These are phyloP conservation scores for Linyphia triangularis DNA, from an alignment of 2,888 invertebrate genomes.

Conservation along the genomic window DNA sequence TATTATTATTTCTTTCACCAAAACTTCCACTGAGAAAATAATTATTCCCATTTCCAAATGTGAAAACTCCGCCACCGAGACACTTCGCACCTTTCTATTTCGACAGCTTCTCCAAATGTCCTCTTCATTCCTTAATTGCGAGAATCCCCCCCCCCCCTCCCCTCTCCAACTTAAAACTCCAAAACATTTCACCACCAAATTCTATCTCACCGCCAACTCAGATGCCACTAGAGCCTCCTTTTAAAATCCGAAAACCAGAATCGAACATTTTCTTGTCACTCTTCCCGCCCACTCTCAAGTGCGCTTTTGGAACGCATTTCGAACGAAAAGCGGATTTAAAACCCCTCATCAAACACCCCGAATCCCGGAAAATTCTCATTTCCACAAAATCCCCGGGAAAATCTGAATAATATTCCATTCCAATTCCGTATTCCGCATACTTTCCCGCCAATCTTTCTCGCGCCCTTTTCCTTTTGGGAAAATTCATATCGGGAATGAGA, in stretches of 20 bases:
- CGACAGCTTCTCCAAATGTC: background rate
- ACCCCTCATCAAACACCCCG: conserved; percentile 45
- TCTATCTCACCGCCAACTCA: background rate
- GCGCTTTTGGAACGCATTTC: background rate
- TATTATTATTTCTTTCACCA: too few species aligned
- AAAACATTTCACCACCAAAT: background rate
- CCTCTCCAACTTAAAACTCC: too few species aligned
- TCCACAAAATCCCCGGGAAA: conserved; percentile 50
- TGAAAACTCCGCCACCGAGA: too few species aligned
- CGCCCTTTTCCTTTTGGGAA: conserved; percentile 20
- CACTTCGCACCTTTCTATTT: background rate
- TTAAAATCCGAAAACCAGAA: background rate
- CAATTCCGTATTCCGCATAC: background rate
- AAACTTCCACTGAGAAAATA: too few species aligned
- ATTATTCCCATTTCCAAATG: too few species aligned
- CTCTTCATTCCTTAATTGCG: background rate
- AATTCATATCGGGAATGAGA: conserved; percentile 59
- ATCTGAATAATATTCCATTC: conserved; percentile 68
- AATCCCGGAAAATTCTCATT: conserved; percentile 63
- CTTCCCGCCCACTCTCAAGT: background rate
- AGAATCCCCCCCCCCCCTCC: too few species aligned
- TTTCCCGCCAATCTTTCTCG: background rate
- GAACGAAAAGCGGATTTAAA: conserved; percentile 50
- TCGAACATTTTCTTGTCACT: conserved; percentile 20
- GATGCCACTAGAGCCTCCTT: background rate